Evolutionary conservation across 2,113 vertebrate genomes (phyloP), one percentile per base, ranked within the genome.

Genomic region (Climacteris rufus): DNA sequence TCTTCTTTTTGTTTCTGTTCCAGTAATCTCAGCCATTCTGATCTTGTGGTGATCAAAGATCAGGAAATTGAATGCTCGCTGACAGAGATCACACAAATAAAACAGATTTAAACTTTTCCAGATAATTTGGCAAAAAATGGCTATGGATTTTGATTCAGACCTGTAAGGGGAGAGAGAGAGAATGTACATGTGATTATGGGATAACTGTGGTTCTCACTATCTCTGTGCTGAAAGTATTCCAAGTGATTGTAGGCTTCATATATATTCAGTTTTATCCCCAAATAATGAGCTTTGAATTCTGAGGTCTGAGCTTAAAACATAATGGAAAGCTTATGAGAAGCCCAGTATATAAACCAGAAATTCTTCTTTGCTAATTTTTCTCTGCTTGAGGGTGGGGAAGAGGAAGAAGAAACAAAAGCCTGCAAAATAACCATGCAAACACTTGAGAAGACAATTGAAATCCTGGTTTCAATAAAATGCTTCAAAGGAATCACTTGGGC

Each of bases 271-370:
- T 97, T 96, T 71, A 94, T 90, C 53, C 59, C 35, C 33, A 92
- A 96, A 94, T 45, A 84, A 96, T 83, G 89, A 89, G 49, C 57
- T 95, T 94, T 90, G 66, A 93, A 89, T 88, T 84, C 75, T 87
- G 71, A 94, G 72, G 79, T 90, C 90, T 87, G 66, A 83, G 69
- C 33, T 88, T 71, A 86, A 94, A 96, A 72, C 84, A 64, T 96
- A 94, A 96, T 90, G 42, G 91, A 80, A 97, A 88, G 44, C 68
- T 97, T 91, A 68, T 93, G 75, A 57, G 47, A 83, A 52, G 14
- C 40, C 82, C 20, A 20, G 40, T 93, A 96, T 74, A 47, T 83
- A 82, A 87, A 53, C 20, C 66, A 93, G 53, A 93, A 94, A 95
- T 64, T 63, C 22, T 66, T 90, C 50, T 30, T 89, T 3, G 11